phyloP scores from a whole-genome alignment of 2,113 vertebrate genomes.

The Eptatretus burgeri region DNA sequence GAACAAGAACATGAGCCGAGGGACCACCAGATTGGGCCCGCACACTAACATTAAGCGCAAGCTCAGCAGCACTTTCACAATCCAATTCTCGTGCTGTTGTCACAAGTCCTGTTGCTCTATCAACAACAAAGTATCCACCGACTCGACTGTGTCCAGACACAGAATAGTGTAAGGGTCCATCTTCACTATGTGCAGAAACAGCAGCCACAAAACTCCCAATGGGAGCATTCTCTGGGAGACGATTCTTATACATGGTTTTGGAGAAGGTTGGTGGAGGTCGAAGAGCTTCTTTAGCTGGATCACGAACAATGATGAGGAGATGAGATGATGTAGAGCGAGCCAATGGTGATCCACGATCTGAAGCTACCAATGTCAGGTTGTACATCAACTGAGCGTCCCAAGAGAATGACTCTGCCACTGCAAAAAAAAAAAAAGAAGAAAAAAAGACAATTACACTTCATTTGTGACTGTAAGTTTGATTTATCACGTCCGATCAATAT shows the following conservation, averaged over 20 bases:
- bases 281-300: constrained; percentile 52
- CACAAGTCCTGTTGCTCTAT: constrained; percentile 71
- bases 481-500: too few relatives aligned
- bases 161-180: constrained; percentile 76
- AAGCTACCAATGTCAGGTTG: constrained; percentile 76
- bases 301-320: constrained; percentile 78
- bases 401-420: constrained; percentile 57
- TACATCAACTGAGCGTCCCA: constrained; percentile 75
- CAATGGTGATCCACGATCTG: constrained; percentile 34
- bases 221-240: constrained; percentile 63
- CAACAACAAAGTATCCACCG: constrained; percentile 59
- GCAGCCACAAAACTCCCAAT: constrained; percentile 69
- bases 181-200: constrained; percentile 63
- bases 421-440: background rate
- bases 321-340: constrained; percentile 67
- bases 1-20: constrained; percentile 49
- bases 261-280: background rate
- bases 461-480: too few relatives aligned
- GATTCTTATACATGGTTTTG: constrained; percentile 34
- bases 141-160: constrained; percentile 54
- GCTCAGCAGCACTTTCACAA: constrained; percentile 41
- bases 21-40: constrained; percentile 81
- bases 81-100: constrained; percentile 40
- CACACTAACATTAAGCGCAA: constrained; percentile 73
- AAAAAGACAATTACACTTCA: background rate